phyloP scores from a whole-genome alignment of 2,888 invertebrate genomes.

The Timema podura region DNA sequence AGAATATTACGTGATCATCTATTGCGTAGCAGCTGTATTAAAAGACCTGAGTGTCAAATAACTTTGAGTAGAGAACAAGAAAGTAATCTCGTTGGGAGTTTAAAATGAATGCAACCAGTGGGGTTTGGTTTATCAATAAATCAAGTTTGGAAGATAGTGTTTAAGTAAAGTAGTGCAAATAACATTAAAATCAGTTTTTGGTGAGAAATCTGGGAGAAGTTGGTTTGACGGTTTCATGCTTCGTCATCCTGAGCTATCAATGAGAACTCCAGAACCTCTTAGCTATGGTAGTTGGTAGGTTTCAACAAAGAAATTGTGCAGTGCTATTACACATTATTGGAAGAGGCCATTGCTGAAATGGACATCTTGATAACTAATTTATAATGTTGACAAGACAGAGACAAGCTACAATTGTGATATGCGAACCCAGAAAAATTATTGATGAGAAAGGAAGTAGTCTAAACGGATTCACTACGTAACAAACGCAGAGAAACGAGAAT shows the following conservation, averaged over 20 bases:
- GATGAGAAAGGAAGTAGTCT: too few species aligned
- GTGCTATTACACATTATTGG: background rate
- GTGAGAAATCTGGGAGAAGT: slow-evolving; percentile 1
- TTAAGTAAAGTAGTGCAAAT: background rate
- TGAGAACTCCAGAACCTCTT: background rate
- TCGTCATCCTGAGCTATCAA: background rate
- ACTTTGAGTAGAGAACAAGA: slow-evolving; percentile 6
- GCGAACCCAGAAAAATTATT: too few species aligned
- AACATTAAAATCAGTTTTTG: background rate
- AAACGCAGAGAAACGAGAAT: too few species aligned
- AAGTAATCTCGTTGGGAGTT: background rate
- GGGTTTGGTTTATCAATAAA: slow-evolving; percentile 5
- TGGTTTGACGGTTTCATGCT: background rate
- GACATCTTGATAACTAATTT: background rate
- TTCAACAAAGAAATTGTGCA: background rate
- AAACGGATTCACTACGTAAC: too few species aligned
- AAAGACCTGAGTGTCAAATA: background rate
- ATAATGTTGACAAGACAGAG: too few species aligned
- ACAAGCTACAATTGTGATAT: too few species aligned
- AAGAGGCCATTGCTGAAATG: background rate
- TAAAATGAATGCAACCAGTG: background rate
- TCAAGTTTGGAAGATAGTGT: background rate
- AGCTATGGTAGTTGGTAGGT: background rate
- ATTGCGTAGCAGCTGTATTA: background rate
- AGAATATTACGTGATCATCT: background rate